These are phyloP conservation scores for Upupa epops DNA, from an alignment of 2,113 vertebrate genomes.

Conservation along the genomic window DNA sequence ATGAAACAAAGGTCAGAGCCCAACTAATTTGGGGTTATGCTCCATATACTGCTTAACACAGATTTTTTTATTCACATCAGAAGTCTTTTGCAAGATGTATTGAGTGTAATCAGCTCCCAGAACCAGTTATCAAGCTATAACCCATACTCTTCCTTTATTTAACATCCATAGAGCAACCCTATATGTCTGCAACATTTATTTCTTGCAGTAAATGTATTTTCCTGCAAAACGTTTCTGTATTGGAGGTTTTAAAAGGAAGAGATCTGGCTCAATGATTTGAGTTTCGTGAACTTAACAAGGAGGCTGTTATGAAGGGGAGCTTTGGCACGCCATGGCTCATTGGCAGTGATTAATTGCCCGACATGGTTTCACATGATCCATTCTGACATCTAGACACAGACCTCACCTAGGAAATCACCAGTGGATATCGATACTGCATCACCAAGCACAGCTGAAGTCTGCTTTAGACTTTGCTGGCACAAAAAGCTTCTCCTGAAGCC, in stretches of 20 bases:
- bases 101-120: not conserved
- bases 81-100: not conserved
- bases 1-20: not conserved
- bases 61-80: not conserved
- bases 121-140: not conserved
- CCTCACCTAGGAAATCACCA: slow-evolving; percentile 76
- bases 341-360: slow-evolving; percentile 83
- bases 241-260: slow-evolving; percentile 10
- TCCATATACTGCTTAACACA: not conserved
- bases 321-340: slow-evolving; percentile 79
- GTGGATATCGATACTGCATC: slow-evolving; percentile 32
- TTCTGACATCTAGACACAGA: slow-evolving; percentile 76
- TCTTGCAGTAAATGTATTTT: not conserved
- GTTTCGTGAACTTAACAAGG: slow-evolving; percentile 41
- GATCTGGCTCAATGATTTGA: slow-evolving; percentile 9
- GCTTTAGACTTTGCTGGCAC: not conserved
- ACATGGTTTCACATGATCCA: slow-evolving; percentile 80
- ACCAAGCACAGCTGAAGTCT: slow-evolving; percentile 2
- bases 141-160: not conserved
- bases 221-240: not conserved
- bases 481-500: not conserved
- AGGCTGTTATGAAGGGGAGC: slow-evolving; percentile 48
- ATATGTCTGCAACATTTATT: not conserved
- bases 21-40: not conserved
- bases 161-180: not conserved